Base-by-base conservation (phyloP, 1,140 invertebrate genomes). In the Sitobion miscanthi region DNA sequence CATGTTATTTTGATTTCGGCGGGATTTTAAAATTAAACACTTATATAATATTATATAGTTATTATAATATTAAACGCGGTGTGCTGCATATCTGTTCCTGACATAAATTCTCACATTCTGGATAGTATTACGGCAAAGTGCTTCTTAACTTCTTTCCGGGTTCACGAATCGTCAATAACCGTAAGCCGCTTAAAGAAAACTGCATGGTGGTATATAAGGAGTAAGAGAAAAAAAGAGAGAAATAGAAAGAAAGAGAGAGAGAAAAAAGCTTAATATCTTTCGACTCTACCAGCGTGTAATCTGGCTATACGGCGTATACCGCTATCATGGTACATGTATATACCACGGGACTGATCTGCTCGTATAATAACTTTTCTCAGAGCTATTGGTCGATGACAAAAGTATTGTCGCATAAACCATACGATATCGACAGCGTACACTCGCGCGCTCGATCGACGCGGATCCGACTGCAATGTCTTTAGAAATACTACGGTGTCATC, bases 161-260 rank as follows among this genome's bases (percentile, higher is more conserved):
- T 88, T 88, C 47, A 49, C 17, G 86, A 30, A 20, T 88, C 86
- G 49, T 88, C 86, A 38, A 88, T 88, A 88, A 88, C 86, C 3
- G 21, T 88, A 88, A 88, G 86, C 86, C 9, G 17, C 47, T 88
- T 52, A 88, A 35, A 23, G 47, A 2, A 52, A 88, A 49, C 25
- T 23, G 30, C 62, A 69, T 2, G 30, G 62, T n/a, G 30, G 62
- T 69, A 69, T 69, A 6, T 69, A n/a, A 1, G 20, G 49, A 52
- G 49, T 8, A 4, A 57, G 23, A 57, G 23, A 23, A 6, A 57
- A 5, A 57, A 23, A 25, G 21, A 57, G 54, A 57, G 57, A 62
- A 25, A 62, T 25, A 30, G 57, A 62, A 25, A 62, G 57, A 62
- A 25, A 30, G 57, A 62, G 57, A 11, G 54, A 62, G 8, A 62